These are phyloP conservation scores for Pangasius macronema DNA, from an alignment of 2,797 vertebrate genomes.

Conservation along the genomic window DNA sequence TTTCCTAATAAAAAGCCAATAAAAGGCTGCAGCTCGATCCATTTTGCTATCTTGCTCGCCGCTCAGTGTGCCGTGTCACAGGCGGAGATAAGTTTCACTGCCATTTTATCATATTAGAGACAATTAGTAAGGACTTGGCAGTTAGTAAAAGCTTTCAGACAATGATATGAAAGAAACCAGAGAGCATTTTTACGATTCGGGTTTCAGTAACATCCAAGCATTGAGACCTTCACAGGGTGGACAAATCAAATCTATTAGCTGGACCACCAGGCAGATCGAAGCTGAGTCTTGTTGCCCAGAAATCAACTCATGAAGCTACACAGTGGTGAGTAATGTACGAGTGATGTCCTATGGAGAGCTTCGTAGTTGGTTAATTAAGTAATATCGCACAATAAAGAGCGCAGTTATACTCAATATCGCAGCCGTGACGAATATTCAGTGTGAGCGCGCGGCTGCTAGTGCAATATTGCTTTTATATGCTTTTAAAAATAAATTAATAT, in stretches of 20 bases:
- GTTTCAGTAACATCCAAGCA: background rate
- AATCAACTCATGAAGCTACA: too few species aligned
- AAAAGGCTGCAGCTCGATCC: constrained; percentile 44
- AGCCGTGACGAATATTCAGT: background rate
- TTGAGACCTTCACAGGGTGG: background rate
- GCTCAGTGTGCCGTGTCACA: constrained; percentile 46
- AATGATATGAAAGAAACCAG: constrained; percentile 26
- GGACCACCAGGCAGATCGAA: background rate
- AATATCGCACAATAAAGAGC: background rate
- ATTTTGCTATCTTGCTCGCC: constrained; percentile 39
- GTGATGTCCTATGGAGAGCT: too few species aligned
- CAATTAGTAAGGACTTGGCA: constrained; percentile 53
- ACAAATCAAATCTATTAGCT: background rate
- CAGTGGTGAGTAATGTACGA: background rate
- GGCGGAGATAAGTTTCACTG: constrained; percentile 52
- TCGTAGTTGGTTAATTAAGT: background rate
- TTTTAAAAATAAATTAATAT: background rate
- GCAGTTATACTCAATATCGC: background rate
- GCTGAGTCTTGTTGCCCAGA: background rate
- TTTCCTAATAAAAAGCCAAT: constrained; percentile 46
- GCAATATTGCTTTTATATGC: background rate
- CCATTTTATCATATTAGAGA: constrained; percentile 51
- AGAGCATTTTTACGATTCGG: background rate
- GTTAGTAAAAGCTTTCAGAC: constrained; percentile 44
- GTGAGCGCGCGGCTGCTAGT: background rate